Percentiles rank a stretch among this genome's conserved stretches.
Evolutionary conservation across 1,140 invertebrate genomes (phyloP).

Genomic region (Drosophila setifemur): DNA sequence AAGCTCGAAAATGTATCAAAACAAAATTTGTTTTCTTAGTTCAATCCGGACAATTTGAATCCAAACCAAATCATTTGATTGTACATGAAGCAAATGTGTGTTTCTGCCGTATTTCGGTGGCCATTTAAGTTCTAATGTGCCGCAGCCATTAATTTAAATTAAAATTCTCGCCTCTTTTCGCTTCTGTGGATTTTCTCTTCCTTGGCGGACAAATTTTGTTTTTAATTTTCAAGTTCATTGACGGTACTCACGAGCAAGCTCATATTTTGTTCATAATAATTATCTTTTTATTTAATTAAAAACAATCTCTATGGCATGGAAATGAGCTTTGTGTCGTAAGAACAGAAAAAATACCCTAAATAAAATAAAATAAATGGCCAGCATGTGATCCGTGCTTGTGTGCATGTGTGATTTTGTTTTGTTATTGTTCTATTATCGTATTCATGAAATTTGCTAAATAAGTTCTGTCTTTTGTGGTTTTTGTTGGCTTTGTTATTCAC

Average conservation of each 20-base stretch:
- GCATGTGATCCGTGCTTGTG: slow-evolving; percentile 54
- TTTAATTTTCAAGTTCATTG: slow-evolving; percentile 75
- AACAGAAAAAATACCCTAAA: background rate
- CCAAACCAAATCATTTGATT: background rate
- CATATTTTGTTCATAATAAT: slow-evolving; percentile 16
- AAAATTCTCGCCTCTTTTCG: background rate
- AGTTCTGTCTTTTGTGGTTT: slow-evolving; percentile 14
- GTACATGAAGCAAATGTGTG: background rate
- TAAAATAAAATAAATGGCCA: slow-evolving; percentile 54
- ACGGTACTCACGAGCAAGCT: slow-evolving; percentile 16
- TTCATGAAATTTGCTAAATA: slow-evolving; percentile 53
- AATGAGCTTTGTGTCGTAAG: slow-evolving; percentile 35
- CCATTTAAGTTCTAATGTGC: slow-evolving; percentile 26
- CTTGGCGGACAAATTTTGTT: slow-evolving; percentile 37
- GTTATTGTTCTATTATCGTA: slow-evolving; percentile 49
- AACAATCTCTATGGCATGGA: slow-evolving; percentile 42
- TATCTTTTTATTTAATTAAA: slow-evolving; percentile 62
- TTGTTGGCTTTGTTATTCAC: slow-evolving; percentile 5
- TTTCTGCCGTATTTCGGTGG: background rate
- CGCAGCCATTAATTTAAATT: slow-evolving; percentile 23
- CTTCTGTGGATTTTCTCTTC: background rate
- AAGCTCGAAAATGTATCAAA: background rate
- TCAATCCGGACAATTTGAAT: background rate
- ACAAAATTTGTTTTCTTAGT: background rate
- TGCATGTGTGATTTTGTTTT: slow-evolving; percentile 2